Base-by-base conservation (phyloP, 2,113 vertebrate species). In the Paedocypris sp. region DNA sequence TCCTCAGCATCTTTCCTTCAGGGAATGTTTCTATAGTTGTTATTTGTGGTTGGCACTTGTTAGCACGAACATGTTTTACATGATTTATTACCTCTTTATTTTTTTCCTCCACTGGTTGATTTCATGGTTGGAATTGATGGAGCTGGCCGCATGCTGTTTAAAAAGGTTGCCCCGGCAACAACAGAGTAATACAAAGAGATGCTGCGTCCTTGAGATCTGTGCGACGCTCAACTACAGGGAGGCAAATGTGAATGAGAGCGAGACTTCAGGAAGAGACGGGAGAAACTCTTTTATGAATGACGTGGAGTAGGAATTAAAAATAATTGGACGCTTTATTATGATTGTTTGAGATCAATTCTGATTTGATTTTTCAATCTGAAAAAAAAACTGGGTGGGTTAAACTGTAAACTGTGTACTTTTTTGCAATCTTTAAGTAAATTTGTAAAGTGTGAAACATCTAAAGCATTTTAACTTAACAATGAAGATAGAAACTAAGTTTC, bases 131-230 rank as follows among this genome's bases (percentile, higher is more conserved):
- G 5, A 19, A 42, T 73, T 60, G 59, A 60, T 61, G 69, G 74
- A 73, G 39, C 59, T 67, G 74, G 49, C 2, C 38, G 43, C 61
- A 45, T 41, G 29, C 58, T 61, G 76, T 75, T 78, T 74, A 68
- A 72, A 53, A 69, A 46, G 69, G 83, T 83, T 75, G 54, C 78
- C 79, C 28, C 61, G 68, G 83, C 70, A 86, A 85, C 84, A 75
- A 62, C 66, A 59, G 68, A 38, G 63, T 67, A 60, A 60, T 35
- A 83, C 76, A 81, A 83, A 81, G 77, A 79, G 72, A 75, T 43
- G 15, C 31, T 3, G 35, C 65, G 77, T 79, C 81, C 82, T 86
- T 84, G 81, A 83, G 78, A 77, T 64, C 69, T 49, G 32, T 36
- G 70, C 66, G 32, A 60, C 38, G 49, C 59, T 11, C 67, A 68